Conservation (phyloP, 1,140 invertebrate genomes). For the Lepidurus couesii region DNA sequence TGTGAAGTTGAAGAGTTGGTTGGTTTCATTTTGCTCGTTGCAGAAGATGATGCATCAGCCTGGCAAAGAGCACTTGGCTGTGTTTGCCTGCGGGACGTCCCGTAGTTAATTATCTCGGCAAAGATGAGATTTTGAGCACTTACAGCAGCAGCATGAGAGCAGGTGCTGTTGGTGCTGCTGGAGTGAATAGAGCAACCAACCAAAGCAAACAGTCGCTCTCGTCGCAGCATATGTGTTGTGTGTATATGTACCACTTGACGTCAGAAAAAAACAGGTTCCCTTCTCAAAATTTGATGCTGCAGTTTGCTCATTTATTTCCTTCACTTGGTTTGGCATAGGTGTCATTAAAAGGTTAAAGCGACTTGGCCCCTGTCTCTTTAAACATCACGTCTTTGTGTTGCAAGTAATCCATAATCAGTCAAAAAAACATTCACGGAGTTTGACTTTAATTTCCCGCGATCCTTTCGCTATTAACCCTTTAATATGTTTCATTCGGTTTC, state of each 20-base stretch:
- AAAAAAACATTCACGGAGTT: not conserved
- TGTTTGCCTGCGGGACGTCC: slow-evolving; percentile 20
- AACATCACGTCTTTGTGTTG: not conserved
- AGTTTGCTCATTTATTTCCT: slow-evolving; percentile 11
- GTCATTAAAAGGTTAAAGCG: not conserved
- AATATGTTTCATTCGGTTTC: no score
- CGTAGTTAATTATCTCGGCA: slow-evolving; percentile 15
- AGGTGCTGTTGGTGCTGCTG: slow-evolving; percentile 9
- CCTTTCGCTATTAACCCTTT: no score
- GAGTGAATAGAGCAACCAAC: slow-evolving; percentile 21
- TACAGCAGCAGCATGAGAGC: slow-evolving; percentile 3
- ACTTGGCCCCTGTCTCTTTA: not conserved
- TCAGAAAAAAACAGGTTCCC: not conserved
- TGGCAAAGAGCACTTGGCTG: slow-evolving; percentile 13
- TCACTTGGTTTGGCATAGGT: not conserved
- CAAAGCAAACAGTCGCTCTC: slow-evolving; percentile 15
- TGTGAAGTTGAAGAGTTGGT: not conserved
- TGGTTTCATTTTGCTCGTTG: slow-evolving; percentile 3
- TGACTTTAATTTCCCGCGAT: no score
- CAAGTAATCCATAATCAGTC: not conserved
- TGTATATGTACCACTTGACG: slow-evolving; percentile 6
- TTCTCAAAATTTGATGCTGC: not conserved
- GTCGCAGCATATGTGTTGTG: not conserved
- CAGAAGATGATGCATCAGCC: slow-evolving; percentile 3
- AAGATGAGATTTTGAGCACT: slow-evolving; percentile 22